Percentiles rank a stretch among this genome's conserved stretches.
phyloP scores from a whole-genome alignment of 2,797 vertebrate species.

The Xiphophorus birchmanni region DNA sequence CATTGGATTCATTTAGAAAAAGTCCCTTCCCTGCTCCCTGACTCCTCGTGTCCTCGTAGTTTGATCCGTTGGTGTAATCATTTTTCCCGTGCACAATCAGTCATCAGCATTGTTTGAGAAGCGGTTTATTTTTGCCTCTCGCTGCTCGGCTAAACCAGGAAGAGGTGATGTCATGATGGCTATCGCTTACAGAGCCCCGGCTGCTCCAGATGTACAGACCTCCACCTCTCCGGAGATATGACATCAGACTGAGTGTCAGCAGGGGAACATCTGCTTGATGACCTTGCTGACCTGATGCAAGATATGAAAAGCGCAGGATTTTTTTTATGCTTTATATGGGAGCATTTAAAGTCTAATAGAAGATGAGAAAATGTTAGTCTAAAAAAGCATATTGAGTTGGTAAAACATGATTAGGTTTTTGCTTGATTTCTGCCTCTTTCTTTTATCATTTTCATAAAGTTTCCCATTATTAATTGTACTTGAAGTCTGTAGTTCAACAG shows the following conservation, averaged over 20 bases:
- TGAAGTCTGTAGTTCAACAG: too few species aligned
- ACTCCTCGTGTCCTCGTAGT: conserved; percentile 36
- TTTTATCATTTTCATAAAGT: too few species aligned
- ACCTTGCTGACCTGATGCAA: conserved; percentile 60
- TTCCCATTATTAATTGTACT: too few species aligned
- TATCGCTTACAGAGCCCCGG: conserved; percentile 92
- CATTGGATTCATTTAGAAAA: background rate
- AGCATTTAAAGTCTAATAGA: background rate
- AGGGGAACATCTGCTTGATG: conserved; percentile 87
- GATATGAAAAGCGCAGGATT: conserved; percentile 30
- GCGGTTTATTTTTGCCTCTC: conserved; percentile 78
- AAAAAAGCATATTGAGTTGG: background rate
- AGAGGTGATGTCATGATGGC: conserved; percentile 92
- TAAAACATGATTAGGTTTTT: background rate
- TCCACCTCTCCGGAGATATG: conserved; percentile 84
- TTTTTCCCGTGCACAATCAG: conserved; percentile 68
- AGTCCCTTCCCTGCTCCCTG: conserved; percentile 23
- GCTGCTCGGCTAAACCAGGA: conserved; percentile 86
- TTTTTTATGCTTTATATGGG: background rate
- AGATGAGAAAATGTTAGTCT: background rate
- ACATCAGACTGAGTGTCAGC: conserved; percentile 88
- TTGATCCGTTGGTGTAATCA: conserved; percentile 44
- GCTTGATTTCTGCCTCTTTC: too few species aligned
- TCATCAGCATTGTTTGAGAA: conserved; percentile 76
- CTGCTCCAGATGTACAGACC: conserved; percentile 72